Evolutionary conservation across 2,113 vertebrate species (phyloP).

Genomic region (Hippocampus comes): DNA sequence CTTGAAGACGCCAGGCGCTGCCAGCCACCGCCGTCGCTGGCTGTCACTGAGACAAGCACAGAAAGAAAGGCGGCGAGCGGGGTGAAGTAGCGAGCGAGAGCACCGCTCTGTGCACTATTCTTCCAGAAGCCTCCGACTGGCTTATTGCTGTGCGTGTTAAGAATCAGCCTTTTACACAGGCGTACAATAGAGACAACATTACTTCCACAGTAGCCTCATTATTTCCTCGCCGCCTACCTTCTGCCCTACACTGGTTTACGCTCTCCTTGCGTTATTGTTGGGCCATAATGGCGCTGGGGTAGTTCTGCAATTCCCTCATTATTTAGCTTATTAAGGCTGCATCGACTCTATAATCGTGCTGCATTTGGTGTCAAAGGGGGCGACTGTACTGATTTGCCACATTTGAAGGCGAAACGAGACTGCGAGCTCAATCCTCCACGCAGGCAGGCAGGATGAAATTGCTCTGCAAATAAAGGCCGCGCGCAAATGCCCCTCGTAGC

Average conservation of each 20-base stretch:
- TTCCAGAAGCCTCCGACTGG: slow-evolving; percentile 89
- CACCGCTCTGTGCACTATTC: slow-evolving; percentile 81
- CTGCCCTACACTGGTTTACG: slow-evolving; percentile 85
- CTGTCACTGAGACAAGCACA: slow-evolving; percentile 74
- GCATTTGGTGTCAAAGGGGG: slow-evolving; percentile 79
- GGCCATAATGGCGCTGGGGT: slow-evolving; percentile 92
- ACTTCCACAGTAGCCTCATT: slow-evolving; percentile 97
- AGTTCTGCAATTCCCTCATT: slow-evolving; percentile 99
- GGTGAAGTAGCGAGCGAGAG: slow-evolving; percentile 55
- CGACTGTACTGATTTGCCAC: slow-evolving; percentile 77
- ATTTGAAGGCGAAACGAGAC: slow-evolving; percentile 77
- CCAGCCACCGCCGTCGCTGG: slow-evolving; percentile 91
- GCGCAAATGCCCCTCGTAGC: slow-evolving; percentile 31
- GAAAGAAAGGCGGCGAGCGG: slow-evolving; percentile 31
- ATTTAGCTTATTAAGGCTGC: slow-evolving; percentile 99
- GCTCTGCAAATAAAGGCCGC: slow-evolving; percentile 62
- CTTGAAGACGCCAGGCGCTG: slow-evolving; percentile 83
- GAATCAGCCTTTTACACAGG: slow-evolving; percentile 94
- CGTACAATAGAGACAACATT: slow-evolving; percentile 95
- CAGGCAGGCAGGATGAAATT: slow-evolving; percentile 69
- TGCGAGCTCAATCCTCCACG: slow-evolving; percentile 54
- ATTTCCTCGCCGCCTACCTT: slow-evolving; percentile 93
- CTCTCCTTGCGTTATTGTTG: slow-evolving; percentile 96
- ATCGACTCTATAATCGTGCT: slow-evolving; percentile 88
- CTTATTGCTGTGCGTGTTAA: slow-evolving; percentile 88